These are phyloP conservation scores for Orthonevra nobilis DNA, from an alignment of 2,888 invertebrate species.

Conservation along the genomic window DNA sequence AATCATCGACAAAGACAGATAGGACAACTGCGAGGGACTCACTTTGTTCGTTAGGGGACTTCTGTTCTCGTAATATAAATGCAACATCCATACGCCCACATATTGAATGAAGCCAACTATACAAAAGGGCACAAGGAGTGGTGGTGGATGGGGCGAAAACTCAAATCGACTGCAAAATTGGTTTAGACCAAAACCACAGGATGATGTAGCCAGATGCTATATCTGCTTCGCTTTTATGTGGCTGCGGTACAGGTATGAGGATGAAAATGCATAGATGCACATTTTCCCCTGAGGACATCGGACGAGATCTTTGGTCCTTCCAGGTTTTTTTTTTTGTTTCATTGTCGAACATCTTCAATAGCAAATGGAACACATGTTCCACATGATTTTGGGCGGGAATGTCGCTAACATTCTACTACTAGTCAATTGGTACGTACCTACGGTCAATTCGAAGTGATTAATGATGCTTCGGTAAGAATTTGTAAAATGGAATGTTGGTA, in stretches of 20 bases:
- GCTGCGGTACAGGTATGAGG: background rate
- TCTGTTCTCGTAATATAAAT: background rate
- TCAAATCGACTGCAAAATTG: constrained; percentile 57
- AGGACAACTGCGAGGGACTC: constrained; percentile 4
- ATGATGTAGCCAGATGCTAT: constrained; percentile 13
- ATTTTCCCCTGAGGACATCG: background rate
- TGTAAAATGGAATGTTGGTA: too few relatives aligned
- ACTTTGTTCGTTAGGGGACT: constrained; percentile 14
- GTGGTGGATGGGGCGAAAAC: constrained; percentile 2
- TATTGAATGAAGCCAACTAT: constrained; percentile 36
- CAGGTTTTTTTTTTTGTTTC: background rate
- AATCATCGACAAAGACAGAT: constrained; percentile 25
- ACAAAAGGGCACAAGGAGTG: constrained; percentile 27
- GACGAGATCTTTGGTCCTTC: background rate
- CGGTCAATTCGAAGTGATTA: too few relatives aligned
- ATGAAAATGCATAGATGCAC: background rate
- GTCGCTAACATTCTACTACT: too few relatives aligned
- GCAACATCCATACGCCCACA: background rate
- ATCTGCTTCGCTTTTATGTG: constrained; percentile 17
- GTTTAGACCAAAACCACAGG: constrained; percentile 48
- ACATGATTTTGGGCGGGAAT: background rate
- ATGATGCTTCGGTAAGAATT: too few relatives aligned
- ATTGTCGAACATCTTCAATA: background rate
- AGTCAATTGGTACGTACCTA: too few relatives aligned
- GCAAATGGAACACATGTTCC: constrained; percentile 12